phyloP scores from a whole-genome alignment of 2,888 invertebrate genomes.

The Cybosia mesomella region DNA sequence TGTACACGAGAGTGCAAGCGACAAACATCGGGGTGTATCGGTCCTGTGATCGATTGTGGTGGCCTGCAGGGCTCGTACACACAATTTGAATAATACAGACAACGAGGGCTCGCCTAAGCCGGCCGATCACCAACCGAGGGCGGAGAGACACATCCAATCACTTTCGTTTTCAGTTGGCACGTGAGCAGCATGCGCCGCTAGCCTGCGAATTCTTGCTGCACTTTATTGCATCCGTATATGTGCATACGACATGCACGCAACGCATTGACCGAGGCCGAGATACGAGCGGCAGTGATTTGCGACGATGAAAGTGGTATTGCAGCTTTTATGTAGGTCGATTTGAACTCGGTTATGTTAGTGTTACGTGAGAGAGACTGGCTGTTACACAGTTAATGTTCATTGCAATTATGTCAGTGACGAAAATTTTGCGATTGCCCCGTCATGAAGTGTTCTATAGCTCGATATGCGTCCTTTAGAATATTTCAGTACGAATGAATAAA shows the following conservation, averaged over 20 bases:
- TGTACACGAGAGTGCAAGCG: conserved; percentile 67
- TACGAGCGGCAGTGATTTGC: conserved; percentile 83
- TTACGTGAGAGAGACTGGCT: conserved; percentile 70
- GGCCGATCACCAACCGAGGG: conserved; percentile 79
- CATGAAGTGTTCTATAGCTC: conserved; percentile 26
- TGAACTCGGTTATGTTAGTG: conserved; percentile 77
- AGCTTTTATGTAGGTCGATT: conserved; percentile 85
- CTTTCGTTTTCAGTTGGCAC: conserved; percentile 83
- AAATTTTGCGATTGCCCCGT: conserved; percentile 22
- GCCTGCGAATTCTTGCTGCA: conserved; percentile 83
- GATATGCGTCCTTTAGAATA: conserved; percentile 34
- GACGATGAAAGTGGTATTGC: conserved; percentile 86
- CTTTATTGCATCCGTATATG: conserved; percentile 85
- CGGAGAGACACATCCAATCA: conserved; percentile 83
- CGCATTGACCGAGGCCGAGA: conserved; percentile 86
- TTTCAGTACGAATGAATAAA: conserved; percentile 51
- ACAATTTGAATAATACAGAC: conserved; percentile 83
- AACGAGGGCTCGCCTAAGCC: conserved; percentile 79
- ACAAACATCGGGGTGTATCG: conserved; percentile 55
- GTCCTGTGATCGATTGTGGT: conserved; percentile 70
- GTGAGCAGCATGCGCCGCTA: conserved; percentile 81
- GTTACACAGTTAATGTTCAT: conserved; percentile 54
- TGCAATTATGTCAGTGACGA: conserved; percentile 44
- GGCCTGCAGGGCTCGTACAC: conserved; percentile 59
- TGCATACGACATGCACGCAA: conserved; percentile 84